Evolutionary conservation across 1,140 invertebrate species (phyloP).

Genomic region (Sminthurides bifidus): DNA sequence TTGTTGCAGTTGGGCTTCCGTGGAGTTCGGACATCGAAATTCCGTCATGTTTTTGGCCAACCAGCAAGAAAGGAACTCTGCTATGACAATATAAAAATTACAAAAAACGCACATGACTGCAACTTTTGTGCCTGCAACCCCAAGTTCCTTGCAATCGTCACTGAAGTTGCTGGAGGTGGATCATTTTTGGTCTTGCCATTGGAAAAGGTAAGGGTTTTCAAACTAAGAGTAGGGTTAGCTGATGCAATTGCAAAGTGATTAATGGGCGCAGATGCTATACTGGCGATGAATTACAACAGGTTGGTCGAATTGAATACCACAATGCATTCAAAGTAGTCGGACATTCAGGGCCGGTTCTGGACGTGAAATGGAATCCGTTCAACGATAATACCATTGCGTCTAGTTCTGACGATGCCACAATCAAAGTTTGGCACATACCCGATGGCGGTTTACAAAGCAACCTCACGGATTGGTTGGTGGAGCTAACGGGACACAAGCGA

Average conservation of each 20-base stretch:
- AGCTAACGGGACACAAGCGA: constrained; percentile 74
- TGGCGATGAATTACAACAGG: constrained; percentile 3
- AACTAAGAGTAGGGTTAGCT: background rate
- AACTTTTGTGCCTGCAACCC: constrained; percentile 87
- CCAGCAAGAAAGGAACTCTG: constrained; percentile 75
- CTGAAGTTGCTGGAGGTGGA: constrained; percentile 85
- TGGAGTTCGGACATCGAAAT: constrained; percentile 76
- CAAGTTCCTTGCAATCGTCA: constrained; percentile 84
- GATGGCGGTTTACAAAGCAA: constrained; percentile 69
- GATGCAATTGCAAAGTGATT: background rate
- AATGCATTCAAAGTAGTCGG: constrained; percentile 66
- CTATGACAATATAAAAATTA: constrained; percentile 87
- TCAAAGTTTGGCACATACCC: constrained; percentile 78
- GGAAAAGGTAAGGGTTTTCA: constrained; percentile 56
- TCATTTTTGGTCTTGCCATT: constrained; percentile 83
- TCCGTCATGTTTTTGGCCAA: constrained; percentile 83
- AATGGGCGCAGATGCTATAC: background rate
- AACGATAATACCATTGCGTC: constrained; percentile 93
- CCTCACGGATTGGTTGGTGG: constrained; percentile 70
- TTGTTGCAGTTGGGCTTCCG: constrained; percentile 61
- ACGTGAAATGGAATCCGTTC: constrained; percentile 84
- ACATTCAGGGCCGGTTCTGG: constrained; percentile 66
- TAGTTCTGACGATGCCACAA: constrained; percentile 82
- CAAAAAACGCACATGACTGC: constrained; percentile 81
- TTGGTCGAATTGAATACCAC: constrained; percentile 54